Percentiles rank a stretch among this genome's conserved stretches.
Evolutionary conservation across 64 coral and sea anemone species (phyloP).

Genomic region (Pachyseris speciosa): DNA sequence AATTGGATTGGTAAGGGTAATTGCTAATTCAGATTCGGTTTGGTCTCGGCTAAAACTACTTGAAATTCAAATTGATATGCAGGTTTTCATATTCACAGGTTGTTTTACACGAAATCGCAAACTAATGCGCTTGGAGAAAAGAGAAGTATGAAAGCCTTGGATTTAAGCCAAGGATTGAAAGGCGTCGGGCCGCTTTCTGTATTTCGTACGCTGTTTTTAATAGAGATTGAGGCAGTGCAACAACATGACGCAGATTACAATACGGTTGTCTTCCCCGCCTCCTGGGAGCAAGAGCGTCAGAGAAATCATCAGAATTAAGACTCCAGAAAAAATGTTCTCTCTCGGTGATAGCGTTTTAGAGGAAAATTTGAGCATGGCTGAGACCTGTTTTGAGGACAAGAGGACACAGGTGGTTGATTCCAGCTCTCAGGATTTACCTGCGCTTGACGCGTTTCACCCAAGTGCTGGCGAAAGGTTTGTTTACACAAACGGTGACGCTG

Average conservation of each 20-base stretch:
- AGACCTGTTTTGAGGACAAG: not conserved
- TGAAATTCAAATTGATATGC: not conserved
- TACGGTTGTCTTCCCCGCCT: constrained; percentile 44
- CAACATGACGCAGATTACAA: constrained; percentile 59
- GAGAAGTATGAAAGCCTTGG: constrained; percentile 25
- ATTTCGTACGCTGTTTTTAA: not conserved
- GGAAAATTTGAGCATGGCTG: not conserved
- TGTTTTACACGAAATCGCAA: not conserved
- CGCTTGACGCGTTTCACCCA: not conserved
- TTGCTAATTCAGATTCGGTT: constrained; percentile 21
- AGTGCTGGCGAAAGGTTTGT: not conserved
- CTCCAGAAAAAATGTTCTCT: constrained; percentile 51
- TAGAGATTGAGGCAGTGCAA: not conserved
- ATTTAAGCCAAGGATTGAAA: constrained; percentile 4
- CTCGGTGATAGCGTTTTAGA: not conserved
- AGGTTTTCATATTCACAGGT: not conserved
- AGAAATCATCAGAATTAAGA: constrained; percentile 67
- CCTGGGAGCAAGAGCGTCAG: constrained; percentile 5
- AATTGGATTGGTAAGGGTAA: not conserved
- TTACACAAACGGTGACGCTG: not conserved
- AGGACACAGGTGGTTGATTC: not conserved
- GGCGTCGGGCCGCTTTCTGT: not conserved
- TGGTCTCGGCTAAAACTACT: not conserved
- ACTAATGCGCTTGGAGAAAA: not conserved
- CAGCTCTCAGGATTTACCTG: not conserved